Conservation (phyloP, 1,140 invertebrate genomes). For the Ectropis grisescens region DNA sequence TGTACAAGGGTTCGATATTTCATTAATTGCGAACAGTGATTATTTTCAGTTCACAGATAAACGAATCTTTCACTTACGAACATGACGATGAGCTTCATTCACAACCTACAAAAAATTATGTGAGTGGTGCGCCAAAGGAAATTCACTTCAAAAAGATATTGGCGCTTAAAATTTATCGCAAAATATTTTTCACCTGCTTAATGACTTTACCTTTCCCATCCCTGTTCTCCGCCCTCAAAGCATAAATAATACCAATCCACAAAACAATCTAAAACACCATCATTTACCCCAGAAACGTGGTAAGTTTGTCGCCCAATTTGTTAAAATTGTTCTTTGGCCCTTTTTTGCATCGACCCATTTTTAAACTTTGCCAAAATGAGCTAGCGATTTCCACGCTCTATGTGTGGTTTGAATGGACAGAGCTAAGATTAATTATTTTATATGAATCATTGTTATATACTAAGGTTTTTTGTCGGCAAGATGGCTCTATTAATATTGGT, state of each 20-base stretch:
- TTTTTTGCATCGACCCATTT: constrained; percentile 14
- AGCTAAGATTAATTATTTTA: constrained; percentile 42
- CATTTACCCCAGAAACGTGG: constrained; percentile 36
- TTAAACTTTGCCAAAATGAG: constrained; percentile 38
- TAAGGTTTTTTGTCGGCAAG: constrained; percentile 15
- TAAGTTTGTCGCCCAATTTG: constrained; percentile 56
- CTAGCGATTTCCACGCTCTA: constrained; percentile 35
- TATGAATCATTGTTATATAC: constrained; percentile 8
- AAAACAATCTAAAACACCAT: constrained; percentile 29
- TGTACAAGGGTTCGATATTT: too few relatives aligned
- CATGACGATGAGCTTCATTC: too few relatives aligned
- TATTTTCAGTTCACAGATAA: too few relatives aligned
- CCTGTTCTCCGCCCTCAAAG: constrained; percentile 17
- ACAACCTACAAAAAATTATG: too few relatives aligned
- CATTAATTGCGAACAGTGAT: too few relatives aligned
- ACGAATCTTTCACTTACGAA: too few relatives aligned
- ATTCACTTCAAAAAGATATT: too few relatives aligned
- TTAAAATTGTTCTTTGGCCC: constrained; percentile 35
- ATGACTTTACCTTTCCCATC: constrained; percentile 13
- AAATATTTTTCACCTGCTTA: too few relatives aligned
- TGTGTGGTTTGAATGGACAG: too few relatives aligned
- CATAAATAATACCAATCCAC: constrained; percentile 33
- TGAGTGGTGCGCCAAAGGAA: too few relatives aligned
- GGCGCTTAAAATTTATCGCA: too few relatives aligned
- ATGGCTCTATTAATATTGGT: constrained; percentile 33